Percentiles rank a stretch among this genome's conserved stretches.
Evolutionary conservation across 2,113 vertebrate species (phyloP).

Genomic region (Prinia subflava): DNA sequence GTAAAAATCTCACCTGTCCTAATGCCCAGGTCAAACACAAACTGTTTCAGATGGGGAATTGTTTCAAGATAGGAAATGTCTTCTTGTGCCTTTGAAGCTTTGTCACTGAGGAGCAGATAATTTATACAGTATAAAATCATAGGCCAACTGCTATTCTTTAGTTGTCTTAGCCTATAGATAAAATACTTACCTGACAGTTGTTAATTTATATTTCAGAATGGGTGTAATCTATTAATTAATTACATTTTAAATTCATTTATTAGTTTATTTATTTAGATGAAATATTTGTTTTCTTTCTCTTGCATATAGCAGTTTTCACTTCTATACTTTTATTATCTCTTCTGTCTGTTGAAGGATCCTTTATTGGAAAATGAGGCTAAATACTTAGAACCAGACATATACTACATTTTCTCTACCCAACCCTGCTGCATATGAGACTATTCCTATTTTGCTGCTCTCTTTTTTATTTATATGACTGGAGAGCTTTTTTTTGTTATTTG

Average conservation of each 20-base stretch:
- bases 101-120: neutral
- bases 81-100: neutral
- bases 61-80: no score
- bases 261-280: neutral
- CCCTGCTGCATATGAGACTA: neutral
- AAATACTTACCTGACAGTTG: neutral
- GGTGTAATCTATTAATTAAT: neutral
- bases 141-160: neutral
- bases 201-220: neutral
- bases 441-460: neutral
- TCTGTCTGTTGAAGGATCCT: neutral
- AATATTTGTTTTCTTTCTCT: neutral
- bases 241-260: neutral
- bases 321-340: neutral
- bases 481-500: slow-evolving; percentile 36
- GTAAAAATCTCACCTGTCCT: neutral
- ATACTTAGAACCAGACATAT: neutral
- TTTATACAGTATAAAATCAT: neutral
- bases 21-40: neutral
- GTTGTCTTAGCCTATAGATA: neutral
- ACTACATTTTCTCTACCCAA: neutral
- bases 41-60: neutral
- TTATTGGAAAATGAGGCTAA: neutral
- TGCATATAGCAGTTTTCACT: neutral
- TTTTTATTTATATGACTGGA: slow-evolving; percentile 33